Base-by-base conservation (phyloP, 2,888 invertebrate species). In the Priocnemis perturbator region DNA sequence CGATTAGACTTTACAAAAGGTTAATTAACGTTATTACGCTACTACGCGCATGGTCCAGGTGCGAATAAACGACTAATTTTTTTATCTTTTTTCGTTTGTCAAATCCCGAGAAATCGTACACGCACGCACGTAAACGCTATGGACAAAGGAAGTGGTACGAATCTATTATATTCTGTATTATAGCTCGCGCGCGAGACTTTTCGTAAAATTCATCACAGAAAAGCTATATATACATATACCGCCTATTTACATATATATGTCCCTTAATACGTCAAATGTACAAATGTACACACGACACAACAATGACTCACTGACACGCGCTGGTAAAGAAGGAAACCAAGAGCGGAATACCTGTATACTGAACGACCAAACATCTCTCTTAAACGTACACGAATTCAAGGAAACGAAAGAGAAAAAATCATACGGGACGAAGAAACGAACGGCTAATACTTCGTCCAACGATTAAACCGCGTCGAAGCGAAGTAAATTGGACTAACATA, bases 121-220 rank as follows among this genome's bases (percentile, higher is more conserved):
- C 44, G 21, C 50, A 60, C 60, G 69, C 69, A 61, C 66, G 67
- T 67, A 68, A 69, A 71, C 72, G 67, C 64, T 81, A 77, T 71
- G 71, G 60, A 62, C 26, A 26, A 73, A 71, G 73, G 73, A 65
- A 73, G 73, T 60, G 26, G 26, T 26, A 26, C 26, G 26, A 76
- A 70, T 69, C 68, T 65, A 67, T 72, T 74, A 76, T 77, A 72
- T 68, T 64, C 68, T 69, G 19, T 50, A 19, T 14, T 69, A 52
- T 65, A 80, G 70, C 68, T 74, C 56, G 66, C 70, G 68, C 74
- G 26, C 26, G 26, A 26, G 26, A 2, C 3, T 26, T 26, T 26
- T 26, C 26, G 26, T 26, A 26, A 26, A 26, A 26, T 26, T 78
- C 79, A 83, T 83, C 83, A 83, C 83, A 83, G 83, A 82, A 77